Percentiles rank a stretch among this genome's conserved stretches.
These are phyloP conservation scores for Gambusia affinis DNA, from an alignment of 2,113 vertebrate genomes.

Conservation along the genomic window DNA sequence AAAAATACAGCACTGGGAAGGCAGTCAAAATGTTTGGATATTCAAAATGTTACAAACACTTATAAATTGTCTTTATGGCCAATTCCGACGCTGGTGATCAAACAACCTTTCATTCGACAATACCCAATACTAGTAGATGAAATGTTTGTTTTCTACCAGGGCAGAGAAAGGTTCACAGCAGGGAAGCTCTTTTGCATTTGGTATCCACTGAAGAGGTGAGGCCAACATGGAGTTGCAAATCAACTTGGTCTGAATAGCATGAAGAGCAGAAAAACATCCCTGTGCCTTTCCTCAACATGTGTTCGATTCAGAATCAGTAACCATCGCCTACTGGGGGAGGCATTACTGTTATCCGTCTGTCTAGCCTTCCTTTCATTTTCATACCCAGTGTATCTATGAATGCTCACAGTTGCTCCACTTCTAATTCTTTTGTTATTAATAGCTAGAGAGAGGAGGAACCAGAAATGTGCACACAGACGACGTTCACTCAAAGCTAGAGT, in stretches of 20 bases:
- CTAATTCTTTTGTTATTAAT: constrained; percentile 9
- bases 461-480: background rate
- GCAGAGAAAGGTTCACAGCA: constrained; percentile 1
- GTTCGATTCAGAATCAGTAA: constrained; percentile 32
- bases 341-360: constrained; percentile 19
- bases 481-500: background rate
- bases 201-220: constrained; percentile 59
- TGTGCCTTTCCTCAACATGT: constrained; percentile 30
- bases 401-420: constrained; percentile 5
- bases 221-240: constrained; percentile 72
- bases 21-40: background rate
- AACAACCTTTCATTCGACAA: constrained; percentile 10
- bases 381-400: constrained; percentile 12
- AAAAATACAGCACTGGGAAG: constrained; percentile 1
- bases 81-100: constrained; percentile 17
- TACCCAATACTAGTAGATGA: background rate
- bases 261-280: constrained; percentile 20
- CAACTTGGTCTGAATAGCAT: constrained; percentile 59
- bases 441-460: background rate
- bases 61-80: constrained; percentile 10
- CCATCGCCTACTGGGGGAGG: constrained; percentile 25
- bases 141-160: background rate
- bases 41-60: background rate
- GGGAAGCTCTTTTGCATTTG: constrained; percentile 70
- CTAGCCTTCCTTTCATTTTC: constrained; percentile 39